Evolutionary conservation across 1,140 invertebrate species (phyloP), one percentile per base, ranked within the genome.

Genomic region (Brevipalpus yothersi): DNA sequence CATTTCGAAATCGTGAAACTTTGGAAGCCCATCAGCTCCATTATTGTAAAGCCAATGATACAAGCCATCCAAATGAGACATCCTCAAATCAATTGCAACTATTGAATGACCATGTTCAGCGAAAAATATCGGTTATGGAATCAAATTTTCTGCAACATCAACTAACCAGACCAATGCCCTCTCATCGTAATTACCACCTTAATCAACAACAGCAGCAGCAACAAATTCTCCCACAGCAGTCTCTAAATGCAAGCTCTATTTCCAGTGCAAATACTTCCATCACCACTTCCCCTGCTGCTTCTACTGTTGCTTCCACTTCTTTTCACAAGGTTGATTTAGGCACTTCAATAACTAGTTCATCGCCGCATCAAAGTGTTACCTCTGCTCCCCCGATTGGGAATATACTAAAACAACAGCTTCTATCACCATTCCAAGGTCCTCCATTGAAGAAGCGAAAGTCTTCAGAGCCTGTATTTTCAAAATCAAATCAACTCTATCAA

Each of bases 1-100:
- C 77, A 10, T 83, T 79, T 64, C 74, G 76, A 65, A 81, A 77
- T 68, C 74, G 77, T 42, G 80, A 83, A 62, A 81, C 80, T 61
- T 70, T 83, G 61, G 78, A 82, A 62, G 73, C 77, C 60, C 82
- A 83, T 68, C 75, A 77, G 60, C 73, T 75, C 62, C 79, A 79
- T 68, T 82, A 82, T 66, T 83, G 82, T 66, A 79, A 79, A 70
- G 75, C 75, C 61, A 41, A 55, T 17, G 49, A 51, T 8, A 23
- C 41, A 13, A 40, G 19, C 13, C 31, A 12, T 42, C 2, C 56
- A 58, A 45, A 43, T 10, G 43, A 43, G 19, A n/a, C 7, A 10
- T 31, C 21, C 42, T 23, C 41, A 12, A 47, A 47, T 47, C 56
- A 43, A 13, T 13, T 45, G 13, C 56, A 47, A 58, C 3, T 58